A percentile compares a stretch with the other conserved stretches of the same genome.
Conservation (phyloP, 2,888 invertebrate genomes). For the Calameuta filiformis region DNA sequence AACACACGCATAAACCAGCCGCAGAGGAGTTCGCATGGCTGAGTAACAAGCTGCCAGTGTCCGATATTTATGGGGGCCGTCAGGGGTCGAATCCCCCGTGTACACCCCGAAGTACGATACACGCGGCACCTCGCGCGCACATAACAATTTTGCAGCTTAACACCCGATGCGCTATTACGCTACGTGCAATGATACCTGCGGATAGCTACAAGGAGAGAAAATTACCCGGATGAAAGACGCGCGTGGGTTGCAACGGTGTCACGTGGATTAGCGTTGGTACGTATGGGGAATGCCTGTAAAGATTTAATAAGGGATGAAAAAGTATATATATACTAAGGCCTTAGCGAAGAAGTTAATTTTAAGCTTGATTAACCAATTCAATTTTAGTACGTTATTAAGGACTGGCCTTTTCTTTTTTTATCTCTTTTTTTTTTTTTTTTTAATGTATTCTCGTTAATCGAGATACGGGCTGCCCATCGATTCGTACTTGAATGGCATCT, state of each 20-base stretch:
- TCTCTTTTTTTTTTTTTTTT: too few species aligned
- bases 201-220: not conserved
- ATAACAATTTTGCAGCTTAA: constrained; percentile 52
- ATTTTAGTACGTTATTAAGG: not conserved
- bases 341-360: not conserved
- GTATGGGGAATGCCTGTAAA: not conserved
- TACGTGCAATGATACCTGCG: not conserved
- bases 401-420: not conserved
- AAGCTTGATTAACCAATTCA: not conserved
- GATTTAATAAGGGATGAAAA: not conserved
- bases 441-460: not conserved
- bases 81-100: constrained; percentile 51
- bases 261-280: not conserved
- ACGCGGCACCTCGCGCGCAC: constrained; percentile 30
- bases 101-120: constrained; percentile 24
- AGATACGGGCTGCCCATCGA: not conserved
- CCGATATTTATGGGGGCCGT: constrained; percentile 62
- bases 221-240: not conserved
- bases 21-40: constrained; percentile 48
- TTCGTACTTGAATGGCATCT: not conserved
- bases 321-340: not conserved
- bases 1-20: not conserved
- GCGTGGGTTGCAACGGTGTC: not conserved
- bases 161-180: constrained; percentile 25
- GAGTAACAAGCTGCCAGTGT: constrained; percentile 64